A percentile compares a stretch with the other conserved stretches of the same genome.
These are phyloP conservation scores for Bombus superbus DNA, from an alignment of 1,140 invertebrate genomes.

Conservation along the genomic window DNA sequence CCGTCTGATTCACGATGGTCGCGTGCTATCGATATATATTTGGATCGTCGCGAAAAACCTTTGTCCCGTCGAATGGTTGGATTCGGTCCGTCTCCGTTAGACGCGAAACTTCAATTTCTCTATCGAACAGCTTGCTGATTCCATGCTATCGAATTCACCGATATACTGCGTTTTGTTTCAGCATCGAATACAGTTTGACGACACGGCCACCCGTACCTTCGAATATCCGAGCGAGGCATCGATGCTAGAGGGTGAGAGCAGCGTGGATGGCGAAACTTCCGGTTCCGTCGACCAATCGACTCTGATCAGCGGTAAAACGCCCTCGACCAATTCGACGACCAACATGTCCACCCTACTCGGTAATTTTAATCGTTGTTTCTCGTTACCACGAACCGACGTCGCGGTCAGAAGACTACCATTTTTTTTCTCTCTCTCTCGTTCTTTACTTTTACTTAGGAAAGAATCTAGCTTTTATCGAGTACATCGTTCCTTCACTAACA, in stretches of 20 bases:
- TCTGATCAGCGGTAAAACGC: conserved; percentile 68
- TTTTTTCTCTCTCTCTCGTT: too few relatives aligned
- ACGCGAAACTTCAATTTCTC: background rate
- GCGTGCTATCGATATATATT: conserved; percentile 14
- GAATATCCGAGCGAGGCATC: conserved; percentile 94
- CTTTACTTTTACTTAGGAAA: background rate
- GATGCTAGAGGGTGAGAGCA: conserved; percentile 85
- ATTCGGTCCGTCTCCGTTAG: background rate
- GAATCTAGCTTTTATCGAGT: background rate
- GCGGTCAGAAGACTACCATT: too few relatives aligned
- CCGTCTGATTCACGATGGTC: conserved; percentile 17
- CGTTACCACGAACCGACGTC: background rate
- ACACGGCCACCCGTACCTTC: conserved; percentile 90
- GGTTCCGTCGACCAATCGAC: conserved; percentile 71
- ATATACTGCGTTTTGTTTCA: conserved; percentile 79
- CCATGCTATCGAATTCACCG: background rate
- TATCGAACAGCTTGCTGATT: background rate
- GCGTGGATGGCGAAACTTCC: conserved; percentile 77
- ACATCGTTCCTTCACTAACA: background rate
- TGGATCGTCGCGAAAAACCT: background rate
- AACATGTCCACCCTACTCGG: conserved; percentile 77
- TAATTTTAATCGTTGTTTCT: conserved; percentile 63
- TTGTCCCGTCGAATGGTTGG: background rate
- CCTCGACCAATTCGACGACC: conserved; percentile 66
- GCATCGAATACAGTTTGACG: conserved; percentile 93